Evolutionary conservation across 2,888 invertebrate species (phyloP), one percentile per base, ranked within the genome.

Genomic region (Clusia tigrina): DNA sequence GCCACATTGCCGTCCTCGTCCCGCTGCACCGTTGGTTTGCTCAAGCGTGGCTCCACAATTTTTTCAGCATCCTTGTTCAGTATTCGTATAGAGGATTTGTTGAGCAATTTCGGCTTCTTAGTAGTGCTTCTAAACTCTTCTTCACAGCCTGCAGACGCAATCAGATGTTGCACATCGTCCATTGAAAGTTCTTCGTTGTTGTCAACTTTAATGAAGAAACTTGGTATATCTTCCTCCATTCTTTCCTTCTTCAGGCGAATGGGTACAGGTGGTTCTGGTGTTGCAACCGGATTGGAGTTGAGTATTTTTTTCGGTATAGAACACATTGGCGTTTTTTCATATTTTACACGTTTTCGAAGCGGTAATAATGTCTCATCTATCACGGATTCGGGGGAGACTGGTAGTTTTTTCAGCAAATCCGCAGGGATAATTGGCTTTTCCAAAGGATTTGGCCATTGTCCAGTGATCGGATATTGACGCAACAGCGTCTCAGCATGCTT

Each of bases 401-500:
- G n/a, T n/a, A n/a, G n/a, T n/a, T n/a, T n/a, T n/a, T 32, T 32
- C 32, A 32, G 12, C 10, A 86, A 76, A 54, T 81, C 74, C 12
- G 73, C 20, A 6, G 86, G 84, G 78, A 88, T 86, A 61, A 66
- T 70, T 0, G 85, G 81, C 59, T 77, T 76, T 0, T 77, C 72
- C 59, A 89, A 80, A 1, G 87, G 81, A 57, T 85, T 81, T 20
- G 89, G 85, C 71, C 89, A 79, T 23, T 85, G 84, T 23, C 90
- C 91, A 26, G 88, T 88, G 38, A 90, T 86, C 23, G 91, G 85
- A 78, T 86, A 91, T 63, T 90, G 87, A 63, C 91, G 86, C 6
- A 92, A 82, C 1, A 88, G 86, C 70, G 90, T 91, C 77, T 93
- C 92, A 0, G 91, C 89, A 75, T 88, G 88, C 69, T 91, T 90